Base-by-base conservation (phyloP, 2,888 invertebrate genomes). In the Ennomos erosarius region DNA sequence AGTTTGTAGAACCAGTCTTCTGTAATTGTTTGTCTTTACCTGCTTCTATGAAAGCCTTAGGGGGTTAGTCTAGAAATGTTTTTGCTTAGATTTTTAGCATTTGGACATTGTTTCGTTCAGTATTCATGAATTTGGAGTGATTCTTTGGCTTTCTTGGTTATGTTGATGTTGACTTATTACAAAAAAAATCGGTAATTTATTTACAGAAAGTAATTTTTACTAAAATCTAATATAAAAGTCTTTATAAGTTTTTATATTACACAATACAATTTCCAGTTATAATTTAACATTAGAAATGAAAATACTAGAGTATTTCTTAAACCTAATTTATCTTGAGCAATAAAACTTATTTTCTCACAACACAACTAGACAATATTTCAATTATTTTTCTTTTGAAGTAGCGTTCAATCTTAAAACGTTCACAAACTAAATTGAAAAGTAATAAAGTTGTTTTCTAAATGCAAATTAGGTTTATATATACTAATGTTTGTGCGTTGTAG, bases 371-470 rank as follows among this genome's bases (percentile, higher is more conserved):
- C 10, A 47, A 37, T 38, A 16, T 38, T 26, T 37, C 8, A 9
- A 10, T 26, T 26, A 26, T 50, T 12, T 45, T 35, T 45, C 33
- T 50, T 11, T 37, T 12, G 39, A 56, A 50, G 39, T 13, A 26
- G n/a, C 46, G 13, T 39, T 50, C 40, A 34, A 16, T 46, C 33
- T 45, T 48, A 33, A 26, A 57, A 42, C 10, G 53, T 35, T 44
- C 54, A 10, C 38, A 36, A 52, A 58, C 37, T 53, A 59, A 52
- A 59, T 59, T 59, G 53, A 44, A 59, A 49, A 48, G 52, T 48
- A 39, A 49, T 53, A 39, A 43, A 58, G 48, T 39, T 53, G 49
- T 59, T 59, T 59, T 35, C 47, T 16, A 34, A 47, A 53, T 59
- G 53, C 58, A 53, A 59, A 53, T 11, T 26, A 26, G 1, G 12